Conservation (phyloP, 2,797 vertebrate genomes). For the Epinephelus coioides region DNA sequence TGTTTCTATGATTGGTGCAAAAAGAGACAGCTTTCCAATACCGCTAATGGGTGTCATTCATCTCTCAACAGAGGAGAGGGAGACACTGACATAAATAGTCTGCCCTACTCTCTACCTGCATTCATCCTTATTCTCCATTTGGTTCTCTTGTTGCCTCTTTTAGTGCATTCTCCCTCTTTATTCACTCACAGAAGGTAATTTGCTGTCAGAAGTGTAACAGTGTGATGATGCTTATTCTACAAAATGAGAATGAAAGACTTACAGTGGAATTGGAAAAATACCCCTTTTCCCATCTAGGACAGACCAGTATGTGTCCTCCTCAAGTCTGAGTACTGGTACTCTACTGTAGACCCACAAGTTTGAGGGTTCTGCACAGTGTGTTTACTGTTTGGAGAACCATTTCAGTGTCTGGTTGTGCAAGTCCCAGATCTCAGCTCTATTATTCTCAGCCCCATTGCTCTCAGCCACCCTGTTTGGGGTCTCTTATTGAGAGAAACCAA, state of each 20-base stretch:
- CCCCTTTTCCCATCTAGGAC: not conserved
- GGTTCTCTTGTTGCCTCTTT: conserved; percentile 21
- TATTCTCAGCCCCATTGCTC: conserved; percentile 3
- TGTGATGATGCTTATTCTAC: conserved; percentile 10
- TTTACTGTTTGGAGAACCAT: conserved; percentile 11
- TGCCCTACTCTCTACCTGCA: conserved; percentile 39
- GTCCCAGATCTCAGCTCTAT: not conserved
- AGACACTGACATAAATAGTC: conserved; percentile 45
- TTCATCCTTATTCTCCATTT: conserved; percentile 38
- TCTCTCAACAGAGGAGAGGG: conserved; percentile 56
- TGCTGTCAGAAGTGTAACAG: conserved; percentile 16
- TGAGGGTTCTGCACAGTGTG: not conserved
- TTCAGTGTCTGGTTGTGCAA: conserved; percentile 7
- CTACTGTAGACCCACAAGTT: not conserved
- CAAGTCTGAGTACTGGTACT: not conserved
- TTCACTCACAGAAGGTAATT: conserved; percentile 25
- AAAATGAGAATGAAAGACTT: conserved; percentile 3
- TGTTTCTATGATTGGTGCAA: conserved; percentile 56
- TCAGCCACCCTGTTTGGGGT: not conserved
- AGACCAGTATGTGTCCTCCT: not conserved
- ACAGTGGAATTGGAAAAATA: not conserved
- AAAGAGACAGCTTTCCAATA: conserved; percentile 59
- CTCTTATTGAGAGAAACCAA: not conserved
- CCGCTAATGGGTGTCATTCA: conserved; percentile 70
- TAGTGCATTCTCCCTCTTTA: conserved; percentile 1